These are phyloP conservation scores for Drosophila ercepeae DNA, from an alignment of 1,140 invertebrate genomes.

Conservation along the genomic window DNA sequence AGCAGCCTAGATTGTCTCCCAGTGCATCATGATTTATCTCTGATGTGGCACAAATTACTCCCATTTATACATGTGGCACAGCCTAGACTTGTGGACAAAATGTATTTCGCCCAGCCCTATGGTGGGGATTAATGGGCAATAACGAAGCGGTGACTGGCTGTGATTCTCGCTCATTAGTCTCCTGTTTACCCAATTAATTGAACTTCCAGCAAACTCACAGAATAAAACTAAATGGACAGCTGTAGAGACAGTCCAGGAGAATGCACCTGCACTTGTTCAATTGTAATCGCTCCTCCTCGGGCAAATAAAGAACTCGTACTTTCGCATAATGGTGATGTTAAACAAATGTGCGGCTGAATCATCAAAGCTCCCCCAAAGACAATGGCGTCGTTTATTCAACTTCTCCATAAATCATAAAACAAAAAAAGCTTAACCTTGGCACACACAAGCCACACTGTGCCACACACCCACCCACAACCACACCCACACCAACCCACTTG, in stretches of 20 bases:
- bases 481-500: slow-evolving; percentile 1
- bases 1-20: too few relatives aligned
- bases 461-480: slow-evolving; percentile 16
- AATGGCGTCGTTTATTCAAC: slow-evolving; percentile 25
- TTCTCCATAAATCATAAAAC: slow-evolving; percentile 37
- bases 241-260: slow-evolving; percentile 1
- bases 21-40: slow-evolving; percentile 66
- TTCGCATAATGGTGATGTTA: neutral
- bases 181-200: slow-evolving; percentile 29
- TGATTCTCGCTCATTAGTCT: slow-evolving; percentile 29
- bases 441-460: slow-evolving; percentile 23
- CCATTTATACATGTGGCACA: slow-evolving; percentile 57
- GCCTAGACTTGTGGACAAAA: too few relatives aligned
- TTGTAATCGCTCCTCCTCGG: slow-evolving; percentile 1
- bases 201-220: too few relatives aligned
- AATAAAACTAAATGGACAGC: slow-evolving; percentile 2
- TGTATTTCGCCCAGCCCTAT: too few relatives aligned
- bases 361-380: slow-evolving; percentile 21
- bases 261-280: slow-evolving; percentile 18
- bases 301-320: neutral
- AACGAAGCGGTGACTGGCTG: slow-evolving; percentile 27
- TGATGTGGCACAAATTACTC: slow-evolving; percentile 68
- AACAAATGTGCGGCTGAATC: slow-evolving; percentile 17
- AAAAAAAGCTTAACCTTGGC: slow-evolving; percentile 58
- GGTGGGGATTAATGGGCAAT: slow-evolving; percentile 42